A percentile compares a stretch with the other conserved stretches of the same genome.
Conservation (phyloP, 1,140 invertebrate genomes). For the Tetramorium alpestre region DNA sequence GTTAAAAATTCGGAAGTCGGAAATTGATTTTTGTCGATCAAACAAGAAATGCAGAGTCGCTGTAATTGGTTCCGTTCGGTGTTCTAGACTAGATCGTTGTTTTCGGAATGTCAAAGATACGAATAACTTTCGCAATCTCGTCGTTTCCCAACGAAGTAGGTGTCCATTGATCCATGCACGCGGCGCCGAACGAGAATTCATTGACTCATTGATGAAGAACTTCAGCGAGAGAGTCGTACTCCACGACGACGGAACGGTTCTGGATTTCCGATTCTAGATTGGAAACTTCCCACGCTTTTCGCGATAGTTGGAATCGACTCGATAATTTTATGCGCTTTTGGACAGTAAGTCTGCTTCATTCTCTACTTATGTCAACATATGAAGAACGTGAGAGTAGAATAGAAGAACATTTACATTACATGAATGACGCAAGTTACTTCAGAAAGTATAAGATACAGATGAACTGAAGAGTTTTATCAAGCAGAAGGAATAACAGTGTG, state of each 20-base stretch:
- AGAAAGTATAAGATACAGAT: neutral
- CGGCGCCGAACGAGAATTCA: slow-evolving; percentile 31
- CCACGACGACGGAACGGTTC: neutral
- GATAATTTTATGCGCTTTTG: slow-evolving; percentile 44
- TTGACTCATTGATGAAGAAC: slow-evolving; percentile 56
- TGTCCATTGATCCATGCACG: slow-evolving; percentile 46
- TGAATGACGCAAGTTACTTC: neutral
- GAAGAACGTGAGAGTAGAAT: neutral
- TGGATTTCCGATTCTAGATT: slow-evolving; percentile 44
- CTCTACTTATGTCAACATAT: neutral
- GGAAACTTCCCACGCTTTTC: slow-evolving; percentile 34
- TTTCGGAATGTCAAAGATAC: slow-evolving; percentile 55
- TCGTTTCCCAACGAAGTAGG: slow-evolving; percentile 17
- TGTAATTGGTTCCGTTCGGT: slow-evolving; percentile 41
- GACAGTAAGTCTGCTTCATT: neutral
- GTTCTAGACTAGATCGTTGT: slow-evolving; percentile 39
- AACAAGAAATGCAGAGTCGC: neutral
- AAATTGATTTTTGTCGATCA: slow-evolving; percentile 11
- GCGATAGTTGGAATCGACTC: slow-evolving; percentile 15
- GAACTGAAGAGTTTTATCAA: neutral
- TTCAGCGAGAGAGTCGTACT: slow-evolving; percentile 1
- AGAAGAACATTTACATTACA: neutral
- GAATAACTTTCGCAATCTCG: slow-evolving; percentile 59
- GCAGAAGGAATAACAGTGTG: neutral
- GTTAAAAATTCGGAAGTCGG: neutral